Percentiles rank a stretch among this genome's conserved stretches.
phyloP scores from a whole-genome alignment of 2,113 vertebrate species.

The Taurulus bubalis region DNA sequence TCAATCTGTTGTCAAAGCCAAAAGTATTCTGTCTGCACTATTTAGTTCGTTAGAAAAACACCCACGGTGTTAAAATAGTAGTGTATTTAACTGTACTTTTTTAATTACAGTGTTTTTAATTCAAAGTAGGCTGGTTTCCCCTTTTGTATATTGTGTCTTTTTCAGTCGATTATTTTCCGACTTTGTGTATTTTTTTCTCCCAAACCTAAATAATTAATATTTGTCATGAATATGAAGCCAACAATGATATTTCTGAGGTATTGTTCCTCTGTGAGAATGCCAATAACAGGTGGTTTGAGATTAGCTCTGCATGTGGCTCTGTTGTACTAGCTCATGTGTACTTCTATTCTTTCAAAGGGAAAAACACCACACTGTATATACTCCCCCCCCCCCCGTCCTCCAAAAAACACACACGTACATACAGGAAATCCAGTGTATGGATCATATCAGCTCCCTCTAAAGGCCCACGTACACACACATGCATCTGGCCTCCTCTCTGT shows the following conservation, averaged over 20 bases:
- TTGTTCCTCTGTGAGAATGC: conserved; percentile 2
- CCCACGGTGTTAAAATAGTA: not conserved
- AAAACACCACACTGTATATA: not conserved
- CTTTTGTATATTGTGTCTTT: not conserved
- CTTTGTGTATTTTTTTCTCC: not conserved
- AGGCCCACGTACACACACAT: not conserved
- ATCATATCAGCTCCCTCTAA: conserved; percentile 17
- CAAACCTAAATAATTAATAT: conserved; percentile 5
- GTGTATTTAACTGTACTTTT: not conserved
- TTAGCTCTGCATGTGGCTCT: conserved; percentile 19
- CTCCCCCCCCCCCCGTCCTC: not conserved
- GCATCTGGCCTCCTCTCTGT: conserved; percentile 25
- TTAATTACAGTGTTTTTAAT: not conserved
- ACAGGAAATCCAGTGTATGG: conserved; percentile 6
- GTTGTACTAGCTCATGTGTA: not conserved
- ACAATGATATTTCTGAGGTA: not conserved
- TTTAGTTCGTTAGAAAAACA: not conserved
- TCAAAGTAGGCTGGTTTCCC: not conserved
- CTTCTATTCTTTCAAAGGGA: not conserved
- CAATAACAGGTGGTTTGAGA: conserved; percentile 43
- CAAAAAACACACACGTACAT: not conserved
- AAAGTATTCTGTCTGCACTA: not conserved
- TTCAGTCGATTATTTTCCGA: not conserved
- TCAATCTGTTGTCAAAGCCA: not conserved
- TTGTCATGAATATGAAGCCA: conserved; percentile 3